Percentiles rank a stretch among this genome's conserved stretches.
Evolutionary conservation across 2,113 vertebrate genomes (phyloP).

Genomic region (Eulemur macaco): DNA sequence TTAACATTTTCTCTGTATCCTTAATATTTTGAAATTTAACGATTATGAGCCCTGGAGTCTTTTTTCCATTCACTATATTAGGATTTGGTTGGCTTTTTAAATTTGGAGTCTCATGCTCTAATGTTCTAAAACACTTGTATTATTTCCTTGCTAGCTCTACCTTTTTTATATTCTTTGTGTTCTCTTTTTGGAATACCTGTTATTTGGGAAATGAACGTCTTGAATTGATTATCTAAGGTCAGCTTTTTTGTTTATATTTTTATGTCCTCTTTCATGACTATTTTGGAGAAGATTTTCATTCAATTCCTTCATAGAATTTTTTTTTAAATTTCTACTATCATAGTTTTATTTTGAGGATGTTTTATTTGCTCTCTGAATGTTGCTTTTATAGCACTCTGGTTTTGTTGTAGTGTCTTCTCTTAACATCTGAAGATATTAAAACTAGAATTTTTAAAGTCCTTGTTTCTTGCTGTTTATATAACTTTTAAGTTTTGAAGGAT

Average conservation of each 20-base stretch:
- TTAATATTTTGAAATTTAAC: neutral
- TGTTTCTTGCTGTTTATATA: neutral
- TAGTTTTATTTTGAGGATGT: neutral
- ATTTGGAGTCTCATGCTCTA: neutral
- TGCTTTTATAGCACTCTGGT: neutral
- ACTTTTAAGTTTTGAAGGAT: neutral
- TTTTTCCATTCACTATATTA: neutral
- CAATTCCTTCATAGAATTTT: neutral
- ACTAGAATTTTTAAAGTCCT: neutral
- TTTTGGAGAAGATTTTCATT: neutral
- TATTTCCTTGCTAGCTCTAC: neutral
- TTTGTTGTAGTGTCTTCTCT: neutral
- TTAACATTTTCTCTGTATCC: constrained; percentile 10
- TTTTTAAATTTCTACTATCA: neutral
- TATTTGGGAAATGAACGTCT: neutral
- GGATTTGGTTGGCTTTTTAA: neutral
- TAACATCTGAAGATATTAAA: neutral
- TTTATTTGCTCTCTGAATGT: neutral
- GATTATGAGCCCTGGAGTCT: neutral
- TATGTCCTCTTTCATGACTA: neutral
- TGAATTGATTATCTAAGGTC: neutral
- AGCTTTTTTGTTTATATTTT: neutral
- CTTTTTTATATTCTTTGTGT: neutral
- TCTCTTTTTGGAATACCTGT: neutral
- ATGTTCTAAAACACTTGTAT: neutral